Evolutionary conservation across 1,140 invertebrate species (phyloP).

Genomic region (Linepithema humile): DNA sequence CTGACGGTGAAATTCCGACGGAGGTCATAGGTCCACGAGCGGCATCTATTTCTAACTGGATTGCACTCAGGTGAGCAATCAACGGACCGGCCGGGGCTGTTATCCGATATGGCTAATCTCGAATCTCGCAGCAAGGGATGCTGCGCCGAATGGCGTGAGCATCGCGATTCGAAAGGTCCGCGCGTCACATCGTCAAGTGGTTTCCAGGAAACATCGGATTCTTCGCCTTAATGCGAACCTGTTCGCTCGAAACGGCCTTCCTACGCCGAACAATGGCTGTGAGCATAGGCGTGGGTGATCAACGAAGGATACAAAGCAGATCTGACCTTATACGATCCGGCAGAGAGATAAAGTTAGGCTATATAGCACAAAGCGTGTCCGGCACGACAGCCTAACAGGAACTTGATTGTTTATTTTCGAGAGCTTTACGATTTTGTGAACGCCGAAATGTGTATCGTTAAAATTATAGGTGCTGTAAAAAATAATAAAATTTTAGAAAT

Average conservation of each 20-base stretch:
- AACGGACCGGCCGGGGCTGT: neutral
- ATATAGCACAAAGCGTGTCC: neutral
- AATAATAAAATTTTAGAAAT: neutral
- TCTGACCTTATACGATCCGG: slow-evolving; percentile 66
- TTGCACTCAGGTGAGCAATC: slow-evolving; percentile 9
- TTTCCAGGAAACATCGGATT: slow-evolving; percentile 70
- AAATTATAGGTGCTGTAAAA: neutral
- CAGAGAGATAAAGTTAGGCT: slow-evolving; percentile 33
- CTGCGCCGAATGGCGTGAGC: slow-evolving; percentile 60
- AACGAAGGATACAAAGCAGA: slow-evolving; percentile 60
- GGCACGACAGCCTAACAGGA: slow-evolving; percentile 2
- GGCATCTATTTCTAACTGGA: slow-evolving; percentile 32
- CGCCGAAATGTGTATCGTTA: neutral
- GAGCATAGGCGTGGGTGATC: slow-evolving; percentile 68
- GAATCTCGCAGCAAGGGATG: slow-evolving; percentile 32
- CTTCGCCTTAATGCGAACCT: slow-evolving; percentile 65
- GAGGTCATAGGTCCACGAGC: neutral
- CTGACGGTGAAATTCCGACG: neutral
- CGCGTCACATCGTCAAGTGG: slow-evolving; percentile 59
- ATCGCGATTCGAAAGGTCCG: slow-evolving; percentile 64
- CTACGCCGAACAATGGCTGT: slow-evolving; percentile 68
- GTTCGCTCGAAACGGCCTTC: slow-evolving; percentile 68
- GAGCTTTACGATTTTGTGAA: slow-evolving; percentile 20
- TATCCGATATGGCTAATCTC: slow-evolving; percentile 14
- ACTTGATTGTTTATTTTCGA: neutral